phyloP scores from a whole-genome alignment of 2,888 invertebrate genomes.

The Andrena marginata region DNA sequence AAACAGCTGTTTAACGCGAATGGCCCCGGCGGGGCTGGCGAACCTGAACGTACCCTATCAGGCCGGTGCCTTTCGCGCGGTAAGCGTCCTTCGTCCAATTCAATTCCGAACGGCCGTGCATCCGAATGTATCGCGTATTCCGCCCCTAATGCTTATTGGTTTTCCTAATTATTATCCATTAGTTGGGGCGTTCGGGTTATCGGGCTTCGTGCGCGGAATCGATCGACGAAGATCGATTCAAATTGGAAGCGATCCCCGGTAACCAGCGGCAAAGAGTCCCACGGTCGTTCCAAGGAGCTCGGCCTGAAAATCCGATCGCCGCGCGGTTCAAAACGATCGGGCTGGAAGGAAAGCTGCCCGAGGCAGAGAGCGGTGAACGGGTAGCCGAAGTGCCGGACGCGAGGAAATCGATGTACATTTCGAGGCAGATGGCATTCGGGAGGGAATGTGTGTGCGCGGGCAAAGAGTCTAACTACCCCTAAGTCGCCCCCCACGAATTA shows the following conservation, averaged over 20 bases:
- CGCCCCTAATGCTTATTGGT: constrained; percentile 47
- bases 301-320: constrained; percentile 41
- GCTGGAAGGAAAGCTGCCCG: background rate
- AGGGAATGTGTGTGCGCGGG: background rate
- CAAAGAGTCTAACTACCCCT: constrained; percentile 4
- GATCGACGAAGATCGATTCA: constrained; percentile 7
- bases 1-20: constrained; percentile 11
- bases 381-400: background rate
- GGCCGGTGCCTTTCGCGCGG: background rate
- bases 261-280: background rate
- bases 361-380: constrained; percentile 13
- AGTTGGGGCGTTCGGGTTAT: constrained; percentile 21
- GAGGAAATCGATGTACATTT: constrained; percentile 7
- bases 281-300: background rate
- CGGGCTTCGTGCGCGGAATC: constrained; percentile 6
- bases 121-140: constrained; percentile 32
- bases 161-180: constrained; percentile 44
- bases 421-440: background rate
- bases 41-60: background rate
- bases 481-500: constrained; percentile 1
- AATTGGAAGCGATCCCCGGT: constrained; percentile 2
- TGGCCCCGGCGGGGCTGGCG: background rate
- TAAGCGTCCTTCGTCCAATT: constrained; percentile 29
- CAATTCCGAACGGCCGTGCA: constrained; percentile 34
- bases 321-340: background rate